Evolutionary conservation across 1,140 invertebrate species (phyloP).

Genomic region (Calliopsis andreniformis): DNA sequence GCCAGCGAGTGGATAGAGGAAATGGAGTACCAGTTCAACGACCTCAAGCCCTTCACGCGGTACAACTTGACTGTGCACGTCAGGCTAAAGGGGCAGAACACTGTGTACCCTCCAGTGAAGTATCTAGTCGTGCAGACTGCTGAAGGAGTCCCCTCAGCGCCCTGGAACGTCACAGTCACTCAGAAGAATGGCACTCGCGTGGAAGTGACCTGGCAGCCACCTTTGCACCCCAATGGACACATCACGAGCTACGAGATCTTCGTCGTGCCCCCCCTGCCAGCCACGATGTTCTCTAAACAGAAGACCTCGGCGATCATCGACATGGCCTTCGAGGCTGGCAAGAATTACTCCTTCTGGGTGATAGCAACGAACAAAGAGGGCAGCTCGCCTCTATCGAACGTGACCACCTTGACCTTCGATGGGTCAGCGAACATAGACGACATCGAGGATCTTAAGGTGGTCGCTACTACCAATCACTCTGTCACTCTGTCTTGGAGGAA

Average conservation of each 20-base stretch:
- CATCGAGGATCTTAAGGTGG: conserved; percentile 82
- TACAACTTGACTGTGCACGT: conserved; percentile 92
- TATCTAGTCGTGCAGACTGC: conserved; percentile 84
- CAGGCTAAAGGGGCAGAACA: conserved; percentile 79
- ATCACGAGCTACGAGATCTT: conserved; percentile 86
- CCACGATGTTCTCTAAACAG: conserved; percentile 67
- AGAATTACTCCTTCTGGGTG: conserved; percentile 90
- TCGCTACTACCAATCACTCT: conserved; percentile 79
- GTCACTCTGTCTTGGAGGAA: conserved; percentile 84
- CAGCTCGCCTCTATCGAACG: conserved; percentile 83
- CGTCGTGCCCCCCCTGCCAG: conserved; percentile 83
- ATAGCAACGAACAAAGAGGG: conserved; percentile 84
- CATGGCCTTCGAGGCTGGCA: conserved; percentile 83
- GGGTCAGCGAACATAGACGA: conserved; percentile 84
- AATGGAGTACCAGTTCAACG: conserved; percentile 83
- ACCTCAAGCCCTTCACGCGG: conserved; percentile 86
- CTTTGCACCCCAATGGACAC: conserved; percentile 84
- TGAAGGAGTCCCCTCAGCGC: conserved; percentile 86
- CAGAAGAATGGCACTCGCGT: conserved; percentile 86
- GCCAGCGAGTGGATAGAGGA: conserved; percentile 82
- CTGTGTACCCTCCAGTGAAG: conserved; percentile 83
- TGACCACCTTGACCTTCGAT: conserved; percentile 84
- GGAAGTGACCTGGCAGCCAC: conserved; percentile 86
- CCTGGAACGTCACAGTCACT: conserved; percentile 84
- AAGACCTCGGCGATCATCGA: conserved; percentile 81